Evolutionary conservation across 2,113 vertebrate genomes (phyloP).

Genomic region (Trogon surrucura): DNA sequence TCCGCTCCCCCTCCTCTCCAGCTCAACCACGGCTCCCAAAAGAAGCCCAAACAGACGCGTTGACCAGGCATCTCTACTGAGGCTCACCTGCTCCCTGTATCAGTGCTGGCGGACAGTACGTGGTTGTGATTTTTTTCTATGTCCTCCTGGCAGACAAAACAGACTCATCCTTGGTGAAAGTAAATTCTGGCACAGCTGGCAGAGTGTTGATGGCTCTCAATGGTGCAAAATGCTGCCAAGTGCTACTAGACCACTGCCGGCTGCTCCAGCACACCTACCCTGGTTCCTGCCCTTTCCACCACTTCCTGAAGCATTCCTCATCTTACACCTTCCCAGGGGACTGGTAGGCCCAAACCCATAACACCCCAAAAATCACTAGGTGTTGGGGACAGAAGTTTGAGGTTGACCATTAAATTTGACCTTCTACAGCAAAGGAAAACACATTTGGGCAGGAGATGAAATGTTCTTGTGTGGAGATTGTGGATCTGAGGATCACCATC

Average conservation of each 20-base stretch:
- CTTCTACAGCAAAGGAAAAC: neutral
- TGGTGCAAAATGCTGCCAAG: fast-evolving
- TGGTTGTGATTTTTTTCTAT: neutral
- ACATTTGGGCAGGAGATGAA: neutral
- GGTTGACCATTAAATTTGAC: neutral
- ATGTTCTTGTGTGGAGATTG: neutral
- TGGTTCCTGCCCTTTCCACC: neutral
- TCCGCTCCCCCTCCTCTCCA: neutral
- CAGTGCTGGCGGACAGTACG: fast-evolving
- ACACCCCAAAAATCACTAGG: neutral
- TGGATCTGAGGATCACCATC: neutral
- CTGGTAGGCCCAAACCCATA: fast-evolving
- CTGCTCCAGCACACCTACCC: neutral
- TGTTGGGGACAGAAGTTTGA: neutral
- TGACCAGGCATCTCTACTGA: neutral
- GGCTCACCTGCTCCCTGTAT: neutral
- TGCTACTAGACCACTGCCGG: fast-evolving
- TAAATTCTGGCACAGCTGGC: neutral
- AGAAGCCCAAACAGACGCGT: neutral
- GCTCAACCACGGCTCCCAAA: neutral
- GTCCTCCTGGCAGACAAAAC: neutral
- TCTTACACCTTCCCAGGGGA: neutral
- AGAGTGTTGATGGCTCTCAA: fast-evolving
- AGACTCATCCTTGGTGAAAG: neutral
- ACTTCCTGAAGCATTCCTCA: neutral